phyloP scores from a whole-genome alignment of 2,113 vertebrate species.

The Tetrao urogallus region DNA sequence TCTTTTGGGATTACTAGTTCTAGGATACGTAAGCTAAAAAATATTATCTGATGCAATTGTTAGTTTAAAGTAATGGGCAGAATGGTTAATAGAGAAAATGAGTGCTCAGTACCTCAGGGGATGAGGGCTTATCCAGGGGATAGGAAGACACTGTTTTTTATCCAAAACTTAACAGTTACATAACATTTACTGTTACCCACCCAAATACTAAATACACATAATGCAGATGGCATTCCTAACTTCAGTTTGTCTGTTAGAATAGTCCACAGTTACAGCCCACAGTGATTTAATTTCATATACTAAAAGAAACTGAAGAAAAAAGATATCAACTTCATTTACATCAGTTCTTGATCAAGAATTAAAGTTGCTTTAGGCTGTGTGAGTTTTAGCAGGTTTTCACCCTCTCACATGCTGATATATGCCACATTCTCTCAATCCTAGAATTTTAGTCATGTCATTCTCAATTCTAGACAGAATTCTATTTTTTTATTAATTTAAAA shows the following conservation, averaged over 20 bases:
- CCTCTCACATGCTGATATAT: background rate
- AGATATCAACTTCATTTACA: background rate
- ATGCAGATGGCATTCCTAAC: conserved; percentile 28
- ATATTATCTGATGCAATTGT: conserved; percentile 41
- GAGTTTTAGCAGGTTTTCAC: background rate
- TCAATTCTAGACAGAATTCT: background rate
- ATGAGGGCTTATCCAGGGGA: background rate
- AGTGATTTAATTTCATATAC: conserved; percentile 27
- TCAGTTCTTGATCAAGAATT: background rate
- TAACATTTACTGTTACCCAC: conserved; percentile 50
- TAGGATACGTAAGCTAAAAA: background rate
- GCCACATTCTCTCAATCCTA: background rate
- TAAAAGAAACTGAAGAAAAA: background rate
- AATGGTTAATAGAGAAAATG: background rate
- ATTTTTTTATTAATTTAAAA: background rate
- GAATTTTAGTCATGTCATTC: background rate
- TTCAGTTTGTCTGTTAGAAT: background rate
- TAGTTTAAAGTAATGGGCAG: conserved; percentile 27
- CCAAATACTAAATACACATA: conserved; percentile 30
- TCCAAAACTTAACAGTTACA: conserved; percentile 40
- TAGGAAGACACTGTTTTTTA: conserved; percentile 6
- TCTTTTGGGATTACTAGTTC: conserved; percentile 25
- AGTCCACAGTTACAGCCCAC: background rate
- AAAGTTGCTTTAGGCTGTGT: background rate
- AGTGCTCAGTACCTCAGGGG: conserved; percentile 11